These are phyloP conservation scores for Pycnomerus fuliginosus DNA, from an alignment of 2,888 invertebrate genomes.

Conservation along the genomic window DNA sequence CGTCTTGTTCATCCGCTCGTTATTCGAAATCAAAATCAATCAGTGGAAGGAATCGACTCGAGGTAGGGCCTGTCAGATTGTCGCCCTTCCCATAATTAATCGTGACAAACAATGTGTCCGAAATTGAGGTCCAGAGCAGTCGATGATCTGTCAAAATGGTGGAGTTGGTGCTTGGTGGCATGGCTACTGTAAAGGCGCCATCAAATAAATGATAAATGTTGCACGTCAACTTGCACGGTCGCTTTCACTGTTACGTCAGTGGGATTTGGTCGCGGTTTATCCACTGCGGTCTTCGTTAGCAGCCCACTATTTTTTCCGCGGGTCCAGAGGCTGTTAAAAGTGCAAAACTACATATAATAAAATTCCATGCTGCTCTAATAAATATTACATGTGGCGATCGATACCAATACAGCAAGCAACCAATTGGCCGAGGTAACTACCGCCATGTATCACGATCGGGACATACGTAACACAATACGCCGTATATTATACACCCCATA, in stretches of 20 bases:
- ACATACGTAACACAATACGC: constrained; percentile 50
- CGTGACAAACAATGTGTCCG: constrained; percentile 13
- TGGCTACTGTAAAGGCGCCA: constrained; percentile 20
- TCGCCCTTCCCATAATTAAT: constrained; percentile 18
- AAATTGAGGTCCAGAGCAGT: constrained; percentile 1
- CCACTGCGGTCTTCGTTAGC: neutral
- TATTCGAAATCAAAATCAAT: constrained; percentile 7
- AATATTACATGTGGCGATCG: constrained; percentile 41
- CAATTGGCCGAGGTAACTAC: constrained; percentile 49
- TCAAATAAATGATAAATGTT: constrained; percentile 21
- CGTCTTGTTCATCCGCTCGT: neutral
- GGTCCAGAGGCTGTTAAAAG: constrained; percentile 8
- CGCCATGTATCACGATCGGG: constrained; percentile 48
- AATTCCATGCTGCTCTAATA: constrained; percentile 39
- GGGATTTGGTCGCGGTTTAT: constrained; percentile 12
- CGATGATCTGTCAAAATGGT: constrained; percentile 18
- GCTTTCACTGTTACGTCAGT: constrained; percentile 19
- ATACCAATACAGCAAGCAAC: constrained; percentile 36
- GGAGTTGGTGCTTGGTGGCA: constrained; percentile 6
- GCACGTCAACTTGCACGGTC: constrained; percentile 9
- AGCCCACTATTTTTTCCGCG: constrained; percentile 1
- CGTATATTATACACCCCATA: constrained; percentile 50
- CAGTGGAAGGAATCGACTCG: constrained; percentile 1
- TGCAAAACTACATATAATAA: constrained; percentile 27
- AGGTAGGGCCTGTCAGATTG: constrained; percentile 17